Evolutionary conservation across 2,797 vertebrate species (phyloP), one percentile per base, ranked within the genome.

Genomic region (Rhyacichthys aspro): DNA sequence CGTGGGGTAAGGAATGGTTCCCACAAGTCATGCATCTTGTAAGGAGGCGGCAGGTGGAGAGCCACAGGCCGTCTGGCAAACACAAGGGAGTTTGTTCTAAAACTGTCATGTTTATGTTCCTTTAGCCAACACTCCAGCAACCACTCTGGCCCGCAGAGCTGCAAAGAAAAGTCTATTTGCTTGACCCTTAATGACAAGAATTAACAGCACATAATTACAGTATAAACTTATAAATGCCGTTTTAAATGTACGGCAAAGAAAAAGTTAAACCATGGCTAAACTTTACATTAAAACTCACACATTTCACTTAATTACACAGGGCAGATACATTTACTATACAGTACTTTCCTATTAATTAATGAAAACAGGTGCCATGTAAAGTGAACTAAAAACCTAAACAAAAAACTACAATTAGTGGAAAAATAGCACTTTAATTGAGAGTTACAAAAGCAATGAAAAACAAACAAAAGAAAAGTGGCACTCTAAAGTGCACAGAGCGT

Each of bases 101-200:
- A 81, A 76, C 70, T 82, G 80, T 85, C 77, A 77, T 71, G 74
- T 81, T 81, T 79, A 74, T 82, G 78, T 72, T 79, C 76, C 72
- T 63, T 79, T 67, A 52, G 68, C 52, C 70, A 59, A 66, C 45
- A 11, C 17, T 11, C 38, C 32, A 28, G 23, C 23, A 28, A 28
- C 23, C 7, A 2, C 28, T 9, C 65, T 79, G 63, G 28, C 80
- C 67, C 72, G 79, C 65, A 60, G 72, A 75, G 64, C 75, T 73
- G 66, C 61, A 64, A 32, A 59, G 52, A 59, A 23, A 64, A 49
- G 34, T 67, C 76, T 70, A 46, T 70, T 70, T 58, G 46, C 55
- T 48, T 74, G 67, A 79, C 72, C 78, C 78, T 12, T 76, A 37
- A 66, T 1, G 7, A 14, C 55, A 28, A 69, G 69, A 54, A 50